phyloP scores from a whole-genome alignment of 2,888 invertebrate genomes.

The Selenia dentaria region DNA sequence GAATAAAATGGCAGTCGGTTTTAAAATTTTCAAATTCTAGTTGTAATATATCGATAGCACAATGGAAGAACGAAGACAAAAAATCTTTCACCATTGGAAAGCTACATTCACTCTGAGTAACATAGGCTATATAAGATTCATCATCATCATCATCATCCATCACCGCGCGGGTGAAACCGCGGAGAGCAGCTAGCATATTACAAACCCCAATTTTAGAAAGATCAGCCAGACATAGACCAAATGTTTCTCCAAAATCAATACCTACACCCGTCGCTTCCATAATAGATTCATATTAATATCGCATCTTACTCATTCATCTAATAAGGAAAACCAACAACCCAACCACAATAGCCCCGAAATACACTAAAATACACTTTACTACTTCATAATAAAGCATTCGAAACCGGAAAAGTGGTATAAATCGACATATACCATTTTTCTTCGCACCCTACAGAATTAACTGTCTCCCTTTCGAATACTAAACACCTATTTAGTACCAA shows the following conservation, averaged over 20 bases:
- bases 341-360: constrained; percentile 29
- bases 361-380: constrained; percentile 34
- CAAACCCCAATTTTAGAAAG: too few relatives aligned
- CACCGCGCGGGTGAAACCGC: too few relatives aligned
- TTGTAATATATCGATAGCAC: too few relatives aligned
- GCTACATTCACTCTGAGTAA: too few relatives aligned
- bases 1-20: too few relatives aligned
- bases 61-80: too few relatives aligned
- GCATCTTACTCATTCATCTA: constrained; percentile 54
- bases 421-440: constrained; percentile 64
- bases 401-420: constrained; percentile 21
- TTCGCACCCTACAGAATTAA: constrained; percentile 79
- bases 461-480: constrained; percentile 81
- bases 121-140: too few relatives aligned
- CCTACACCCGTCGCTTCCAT: constrained; percentile 44
- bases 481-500: constrained; percentile 81
- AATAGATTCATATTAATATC: constrained; percentile 62
- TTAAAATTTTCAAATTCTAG: too few relatives aligned
- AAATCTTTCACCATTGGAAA: too few relatives aligned
- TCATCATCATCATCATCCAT: too few relatives aligned
- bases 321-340: constrained; percentile 55
- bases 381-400: constrained; percentile 13
- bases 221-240: constrained; percentile 11
- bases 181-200: too few relatives aligned
- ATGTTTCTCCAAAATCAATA: constrained; percentile 49